phyloP scores from a whole-genome alignment of 1,140 invertebrate genomes.

The Bombus picipes region DNA sequence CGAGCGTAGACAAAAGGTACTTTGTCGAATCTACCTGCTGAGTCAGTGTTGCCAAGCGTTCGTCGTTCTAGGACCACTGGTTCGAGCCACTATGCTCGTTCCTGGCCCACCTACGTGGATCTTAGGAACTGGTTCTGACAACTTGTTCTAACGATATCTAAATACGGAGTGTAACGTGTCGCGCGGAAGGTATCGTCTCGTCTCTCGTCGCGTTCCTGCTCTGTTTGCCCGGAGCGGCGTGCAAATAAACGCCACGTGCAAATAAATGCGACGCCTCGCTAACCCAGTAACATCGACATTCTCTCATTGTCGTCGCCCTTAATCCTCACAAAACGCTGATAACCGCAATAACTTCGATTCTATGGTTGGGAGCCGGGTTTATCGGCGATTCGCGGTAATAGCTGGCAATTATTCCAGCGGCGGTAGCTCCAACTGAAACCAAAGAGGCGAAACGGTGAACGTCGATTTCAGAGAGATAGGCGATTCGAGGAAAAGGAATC shows the following conservation, averaged over 20 bases:
- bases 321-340: neutral
- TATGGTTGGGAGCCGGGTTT: neutral
- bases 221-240: neutral
- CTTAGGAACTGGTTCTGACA: constrained; percentile 11
- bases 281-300: neutral
- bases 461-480: constrained; percentile 47
- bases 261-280: neutral
- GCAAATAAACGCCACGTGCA: neutral
- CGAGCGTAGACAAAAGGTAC: constrained; percentile 55
- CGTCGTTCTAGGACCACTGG: constrained; percentile 38
- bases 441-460: constrained; percentile 39
- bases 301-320: neutral
- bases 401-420: constrained; percentile 45
- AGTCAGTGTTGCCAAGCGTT: constrained; percentile 47
- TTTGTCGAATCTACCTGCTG: constrained; percentile 61
- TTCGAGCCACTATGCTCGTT: constrained; percentile 36
- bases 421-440: neutral
- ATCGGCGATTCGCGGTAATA: neutral
- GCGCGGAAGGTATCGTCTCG: constrained; percentile 27
- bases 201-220: neutral
- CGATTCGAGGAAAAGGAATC: constrained; percentile 67
- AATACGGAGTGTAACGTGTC: constrained; percentile 32
- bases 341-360: neutral
- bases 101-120: constrained; percentile 58
- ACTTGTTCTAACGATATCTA: constrained; percentile 43